Base-by-base conservation (phyloP, 37 sponge, comb jelly and placozoan species). In the Aplysina aerophoba region DNA sequence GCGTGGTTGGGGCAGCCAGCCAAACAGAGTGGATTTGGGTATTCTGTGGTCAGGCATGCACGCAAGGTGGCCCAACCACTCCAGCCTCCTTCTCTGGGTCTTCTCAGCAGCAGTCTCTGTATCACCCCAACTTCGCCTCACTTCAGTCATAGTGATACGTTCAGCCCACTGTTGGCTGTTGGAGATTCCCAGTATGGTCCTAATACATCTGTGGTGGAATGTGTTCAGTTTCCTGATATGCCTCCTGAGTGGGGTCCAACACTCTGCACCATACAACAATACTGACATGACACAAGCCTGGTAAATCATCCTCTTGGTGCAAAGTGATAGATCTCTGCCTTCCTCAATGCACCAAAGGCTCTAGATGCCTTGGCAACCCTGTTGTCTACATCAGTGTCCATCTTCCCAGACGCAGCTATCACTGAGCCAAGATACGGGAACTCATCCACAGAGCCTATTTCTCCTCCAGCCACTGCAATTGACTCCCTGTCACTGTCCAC, bases 131-230 rank as follows among this genome's bases (percentile, higher is more conserved):
- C 85, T 80, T 20, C 81, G 41, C 31, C 81, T 80, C 55, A 85
- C 75, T 30, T 72, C 75, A 12, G 75, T 72, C n/a, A n/a, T n/a
- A n/a, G n/a, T n/a, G 35, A 72, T 85, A 36, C 22, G 59, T 39
- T 80, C 81, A 31, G 81, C 41, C 83, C 83, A 85, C 37, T 59
- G 86, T 33, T 78, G 44, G 19, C 79, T 57, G 86, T 78, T 79
- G 67, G 80, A 85, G 17, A 60, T 59, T n/a, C 67, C 67, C 63
- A 85, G 55, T 64, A 85, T 85, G 4, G 40, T 85, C 67, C 79
- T 77, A 24, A 79, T 77, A 35, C 85, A 85, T 54, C 67, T 85
- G 65, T 85, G 85, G 59, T 85, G 84, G 84, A 83, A 83, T 83
- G 85, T 28, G 72, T 85, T 85, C 35, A 85, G 37, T 33, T 15